These are phyloP conservation scores for Xenopus borealis DNA, from an alignment of 2,113 vertebrate species.

Conservation along the genomic window DNA sequence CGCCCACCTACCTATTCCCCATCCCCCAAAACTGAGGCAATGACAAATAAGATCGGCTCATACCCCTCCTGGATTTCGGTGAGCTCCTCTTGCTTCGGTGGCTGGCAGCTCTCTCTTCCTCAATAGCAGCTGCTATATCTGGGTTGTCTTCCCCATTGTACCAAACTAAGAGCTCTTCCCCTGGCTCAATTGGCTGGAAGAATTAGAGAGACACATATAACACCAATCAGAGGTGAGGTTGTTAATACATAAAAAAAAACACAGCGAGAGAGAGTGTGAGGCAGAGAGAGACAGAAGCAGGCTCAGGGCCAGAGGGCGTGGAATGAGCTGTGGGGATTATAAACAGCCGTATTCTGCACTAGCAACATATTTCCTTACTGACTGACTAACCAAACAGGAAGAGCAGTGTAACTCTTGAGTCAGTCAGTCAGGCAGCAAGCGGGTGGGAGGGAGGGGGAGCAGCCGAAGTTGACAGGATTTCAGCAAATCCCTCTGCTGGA, in stretches of 20 bases:
- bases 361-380: constrained; percentile 38
- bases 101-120: constrained; percentile 84
- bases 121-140: constrained; percentile 92
- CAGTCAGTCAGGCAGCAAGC: not conserved
- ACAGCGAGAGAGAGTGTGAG: no score
- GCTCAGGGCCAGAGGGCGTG: constrained; percentile 50
- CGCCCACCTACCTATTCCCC: not conserved
- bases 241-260: constrained; percentile 53
- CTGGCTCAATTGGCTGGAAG: constrained; percentile 84
- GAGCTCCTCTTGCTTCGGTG: constrained; percentile 77
- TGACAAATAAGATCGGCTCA: constrained; percentile 14
- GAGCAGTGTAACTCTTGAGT: constrained; percentile 38
- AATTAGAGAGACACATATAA: constrained; percentile 68
- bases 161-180: constrained; percentile 91
- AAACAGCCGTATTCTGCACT: constrained; percentile 55
- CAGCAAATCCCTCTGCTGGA: constrained; percentile 50
- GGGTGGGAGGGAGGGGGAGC: not conserved
- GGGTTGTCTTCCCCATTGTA: constrained; percentile 95
- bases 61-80: constrained; percentile 71
- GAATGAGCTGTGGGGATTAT: constrained; percentile 43
- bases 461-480: not conserved
- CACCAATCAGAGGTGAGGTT: constrained; percentile 73
- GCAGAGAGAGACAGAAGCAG: constrained; percentile 42
- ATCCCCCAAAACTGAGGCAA: not conserved
- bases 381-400: constrained; percentile 50